Evolutionary conservation across 37 sponge, comb jelly and placozoan species (phyloP), one percentile per base, ranked within the genome.

Genomic region (Haliclona indistincta): DNA sequence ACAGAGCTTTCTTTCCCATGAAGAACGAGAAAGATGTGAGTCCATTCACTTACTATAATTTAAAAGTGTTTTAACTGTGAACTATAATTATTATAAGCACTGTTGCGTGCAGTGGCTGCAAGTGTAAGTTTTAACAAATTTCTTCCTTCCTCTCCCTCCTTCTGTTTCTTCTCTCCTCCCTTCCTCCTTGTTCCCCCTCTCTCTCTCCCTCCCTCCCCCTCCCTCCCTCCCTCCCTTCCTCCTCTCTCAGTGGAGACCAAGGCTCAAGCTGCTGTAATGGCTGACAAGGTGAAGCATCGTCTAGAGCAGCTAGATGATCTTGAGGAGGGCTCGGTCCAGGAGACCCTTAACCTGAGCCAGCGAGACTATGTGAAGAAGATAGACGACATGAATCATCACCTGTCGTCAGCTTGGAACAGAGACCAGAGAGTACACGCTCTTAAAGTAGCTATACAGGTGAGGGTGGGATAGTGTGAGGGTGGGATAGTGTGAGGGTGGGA

Each of bases 341-440:
- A 96, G 80, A 93, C 89, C 36, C 74, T 96, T 26, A 95, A 95
- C 75, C 89, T 98, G 71, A 86, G 68, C 43, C 99, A 98, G 88
- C 66, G 81, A 36, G 96, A 98, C 58, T 98, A 95, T 67, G 86
- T 93, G 25, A 81, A 79, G 76, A 89, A 89, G 74, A 98, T 98
- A 32, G 99, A 98, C 37, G 87, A 94, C 62, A 77, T 98, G 78
- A 86, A 95, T 56, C 51, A 73, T 66, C 63, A 72, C 35, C 67
- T 98, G 60, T 52, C 68, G 11, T 35, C 38, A 22, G 94, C 95
- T 5, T 98, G 99, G 99, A 86, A 92, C 44, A 80, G 69, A 13
- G 99, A 98, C 56, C 99, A 98, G 83, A 52, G 93, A 61, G 99
- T 98, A 35, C 92, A 92, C 79, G 81, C 96, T 25, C 89, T 98